Percentiles rank a stretch among this genome's conserved stretches.
These are phyloP conservation scores for Eilema caniola DNA, from an alignment of 2,888 invertebrate genomes.

Conservation along the genomic window DNA sequence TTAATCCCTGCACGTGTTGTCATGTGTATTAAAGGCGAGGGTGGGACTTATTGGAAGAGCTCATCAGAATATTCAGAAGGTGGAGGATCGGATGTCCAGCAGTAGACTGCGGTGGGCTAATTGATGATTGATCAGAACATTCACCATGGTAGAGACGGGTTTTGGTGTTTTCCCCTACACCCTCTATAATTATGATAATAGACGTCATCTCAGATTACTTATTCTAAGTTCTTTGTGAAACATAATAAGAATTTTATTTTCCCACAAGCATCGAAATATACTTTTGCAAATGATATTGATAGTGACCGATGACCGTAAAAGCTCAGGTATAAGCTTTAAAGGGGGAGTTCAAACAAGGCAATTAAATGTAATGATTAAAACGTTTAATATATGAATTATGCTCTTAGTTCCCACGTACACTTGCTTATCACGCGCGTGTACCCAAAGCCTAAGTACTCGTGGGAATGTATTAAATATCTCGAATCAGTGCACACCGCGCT, in stretches of 20 bases:
- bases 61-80: no score
- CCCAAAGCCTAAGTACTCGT: slow-evolving; percentile 70
- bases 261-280: not conserved
- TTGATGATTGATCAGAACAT: no score
- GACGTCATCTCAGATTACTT: no score
- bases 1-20: no score
- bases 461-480: slow-evolving; percentile 83
- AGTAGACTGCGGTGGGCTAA: no score
- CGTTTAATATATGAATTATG: slow-evolving; percentile 21
- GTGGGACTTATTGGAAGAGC: no score
- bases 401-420: slow-evolving; percentile 19
- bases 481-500: slow-evolving; percentile 73
- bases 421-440: slow-evolving; percentile 68
- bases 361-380: slow-evolving; percentile 25
- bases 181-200: no score
- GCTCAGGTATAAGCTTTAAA: slow-evolving; percentile 27
- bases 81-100: no score
- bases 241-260: not conserved
- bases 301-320: slow-evolving; percentile 28
- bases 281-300: not conserved
- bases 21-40: no score
- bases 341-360: slow-evolving; percentile 44
- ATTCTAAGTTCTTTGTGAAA: no score
- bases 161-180: no score
- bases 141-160: no score